Percentiles rank a stretch among this genome's conserved stretches.
Evolutionary conservation across 2,888 invertebrate species (phyloP).

Genomic region (Taenaris catops): DNA sequence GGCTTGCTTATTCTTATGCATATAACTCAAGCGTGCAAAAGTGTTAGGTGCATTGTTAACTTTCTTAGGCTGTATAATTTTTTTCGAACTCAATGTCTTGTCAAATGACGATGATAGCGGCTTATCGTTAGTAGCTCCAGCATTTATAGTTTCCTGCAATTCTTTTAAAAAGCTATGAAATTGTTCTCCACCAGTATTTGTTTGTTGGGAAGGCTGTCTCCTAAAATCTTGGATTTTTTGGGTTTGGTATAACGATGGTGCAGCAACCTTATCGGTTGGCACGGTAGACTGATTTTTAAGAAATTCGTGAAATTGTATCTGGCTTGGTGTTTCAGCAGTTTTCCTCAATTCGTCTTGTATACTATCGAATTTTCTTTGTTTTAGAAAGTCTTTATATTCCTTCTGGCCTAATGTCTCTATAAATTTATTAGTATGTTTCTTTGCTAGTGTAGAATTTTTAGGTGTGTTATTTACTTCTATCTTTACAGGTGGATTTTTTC

Average conservation of each 20-base stretch:
- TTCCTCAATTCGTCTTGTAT: background rate
- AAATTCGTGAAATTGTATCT: constrained; percentile 22
- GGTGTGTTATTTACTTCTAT: background rate
- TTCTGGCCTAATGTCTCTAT: constrained; percentile 12
- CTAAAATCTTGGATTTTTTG: background rate
- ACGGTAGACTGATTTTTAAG: constrained; percentile 18
- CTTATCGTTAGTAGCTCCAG: constrained; percentile 33
- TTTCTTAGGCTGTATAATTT: constrained; percentile 40
- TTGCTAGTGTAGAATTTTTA: background rate
- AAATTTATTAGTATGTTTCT: background rate
- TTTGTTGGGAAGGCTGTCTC: constrained; percentile 2
- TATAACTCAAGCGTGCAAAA: constrained; percentile 61
- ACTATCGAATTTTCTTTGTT: constrained; percentile 3
- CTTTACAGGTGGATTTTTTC: background rate
- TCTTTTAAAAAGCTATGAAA: constrained; percentile 45
- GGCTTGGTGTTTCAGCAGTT: constrained; percentile 12
- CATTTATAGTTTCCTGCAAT: constrained; percentile 43
- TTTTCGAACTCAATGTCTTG: constrained; percentile 31
- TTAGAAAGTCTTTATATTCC: constrained; percentile 22
- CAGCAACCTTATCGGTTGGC: background rate
- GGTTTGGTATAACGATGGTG: background rate
- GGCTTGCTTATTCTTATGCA: constrained; percentile 58
- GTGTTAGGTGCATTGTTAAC: constrained; percentile 55
- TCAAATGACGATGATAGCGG: constrained; percentile 1
- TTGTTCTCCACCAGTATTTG: constrained; percentile 13